phyloP scores from a whole-genome alignment of 2,113 vertebrate genomes.

The Atractosteus spatula region DNA sequence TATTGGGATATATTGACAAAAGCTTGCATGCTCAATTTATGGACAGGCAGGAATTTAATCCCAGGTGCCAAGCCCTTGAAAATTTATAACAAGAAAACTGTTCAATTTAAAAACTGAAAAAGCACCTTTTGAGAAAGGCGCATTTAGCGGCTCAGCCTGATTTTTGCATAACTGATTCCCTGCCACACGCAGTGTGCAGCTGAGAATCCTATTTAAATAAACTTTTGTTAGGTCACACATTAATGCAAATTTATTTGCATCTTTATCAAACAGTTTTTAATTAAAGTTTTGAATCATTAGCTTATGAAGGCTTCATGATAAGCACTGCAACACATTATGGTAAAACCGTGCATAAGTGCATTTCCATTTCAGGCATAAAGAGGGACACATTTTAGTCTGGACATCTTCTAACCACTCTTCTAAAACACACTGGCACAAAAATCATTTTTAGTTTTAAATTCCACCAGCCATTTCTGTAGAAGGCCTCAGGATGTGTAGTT shows the following conservation, averaged over 20 bases:
- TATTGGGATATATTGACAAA: no score
- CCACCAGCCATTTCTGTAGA: no score
- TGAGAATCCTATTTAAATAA: not conserved
- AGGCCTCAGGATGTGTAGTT: no score
- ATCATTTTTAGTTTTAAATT: no score
- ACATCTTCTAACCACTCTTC: no score
- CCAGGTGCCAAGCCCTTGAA: no score
- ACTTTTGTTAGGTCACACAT: conserved; percentile 26
- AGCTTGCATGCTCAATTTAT: no score
- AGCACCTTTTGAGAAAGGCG: not conserved
- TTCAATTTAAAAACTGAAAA: not conserved
- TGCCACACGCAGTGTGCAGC: not conserved
- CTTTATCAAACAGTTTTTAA: conserved; percentile 65
- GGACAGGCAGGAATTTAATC: no score
- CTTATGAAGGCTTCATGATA: conserved; percentile 51
- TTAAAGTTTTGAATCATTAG: conserved; percentile 54
- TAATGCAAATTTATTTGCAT: conserved; percentile 70
- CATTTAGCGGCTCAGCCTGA: not conserved
- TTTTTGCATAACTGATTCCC: not conserved
- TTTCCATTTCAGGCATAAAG: conserved; percentile 32
- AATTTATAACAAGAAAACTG: no score
- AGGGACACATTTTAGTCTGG: not conserved
- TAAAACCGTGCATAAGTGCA: conserved; percentile 35
- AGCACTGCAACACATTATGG: conserved; percentile 37
- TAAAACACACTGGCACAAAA: no score